These are phyloP conservation scores for Drosophila affinis DNA, from an alignment of 2,888 invertebrate species.

Conservation along the genomic window DNA sequence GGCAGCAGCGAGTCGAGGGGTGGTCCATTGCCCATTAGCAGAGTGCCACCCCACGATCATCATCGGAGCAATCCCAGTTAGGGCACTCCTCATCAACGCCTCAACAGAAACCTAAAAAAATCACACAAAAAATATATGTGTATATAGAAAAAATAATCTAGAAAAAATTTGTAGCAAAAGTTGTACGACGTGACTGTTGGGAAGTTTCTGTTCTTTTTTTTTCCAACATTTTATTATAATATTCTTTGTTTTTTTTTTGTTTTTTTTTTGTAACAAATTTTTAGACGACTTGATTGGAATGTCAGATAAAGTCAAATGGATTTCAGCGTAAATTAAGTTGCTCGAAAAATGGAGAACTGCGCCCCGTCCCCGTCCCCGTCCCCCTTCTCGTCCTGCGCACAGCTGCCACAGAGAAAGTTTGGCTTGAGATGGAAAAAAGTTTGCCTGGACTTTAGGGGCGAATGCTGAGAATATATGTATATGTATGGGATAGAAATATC, in stretches of 20 bases:
- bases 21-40: conserved; percentile 77
- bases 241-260: conserved; percentile 46
- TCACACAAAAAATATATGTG: conserved; percentile 9
- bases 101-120: conserved; percentile 28
- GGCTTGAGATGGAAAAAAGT: conserved; percentile 15
- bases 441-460: not conserved
- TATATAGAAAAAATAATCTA: conserved; percentile 15
- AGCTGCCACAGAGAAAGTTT: conserved; percentile 13
- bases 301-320: conserved; percentile 82
- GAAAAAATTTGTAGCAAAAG: conserved; percentile 71
- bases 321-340: conserved; percentile 77
- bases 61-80: conserved; percentile 30
- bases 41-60: conserved; percentile 79
- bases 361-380: not conserved
- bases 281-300: conserved; percentile 81
- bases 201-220: conserved; percentile 52
- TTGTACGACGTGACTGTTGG: conserved; percentile 71
- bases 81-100: conserved; percentile 53
- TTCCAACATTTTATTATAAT: conserved; percentile 45
- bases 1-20: conserved; percentile 63
- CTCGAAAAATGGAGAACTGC: conserved; percentile 55
- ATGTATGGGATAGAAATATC: not conserved
- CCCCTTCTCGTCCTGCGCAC: not conserved
- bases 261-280: conserved; percentile 65
- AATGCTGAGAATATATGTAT: not conserved